A percentile compares a stretch with the other conserved stretches of the same genome.
phyloP scores from a whole-genome alignment of 2,888 invertebrate genomes.

The Xanthorhoe designata region DNA sequence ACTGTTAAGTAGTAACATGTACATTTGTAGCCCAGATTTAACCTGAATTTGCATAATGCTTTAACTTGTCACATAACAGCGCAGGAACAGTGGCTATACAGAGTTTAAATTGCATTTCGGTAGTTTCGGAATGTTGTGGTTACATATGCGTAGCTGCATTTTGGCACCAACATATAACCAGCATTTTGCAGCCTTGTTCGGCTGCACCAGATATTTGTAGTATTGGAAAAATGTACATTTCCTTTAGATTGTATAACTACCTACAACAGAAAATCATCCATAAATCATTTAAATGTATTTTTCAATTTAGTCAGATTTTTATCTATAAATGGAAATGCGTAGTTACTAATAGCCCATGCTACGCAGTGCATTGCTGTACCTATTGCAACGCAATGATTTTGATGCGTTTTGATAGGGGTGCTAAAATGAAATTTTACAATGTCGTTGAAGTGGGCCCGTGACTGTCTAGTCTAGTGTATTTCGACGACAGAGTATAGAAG shows the following conservation, averaged over 20 bases:
- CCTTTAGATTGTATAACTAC: background rate
- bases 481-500: background rate
- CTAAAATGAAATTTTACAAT: background rate
- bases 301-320: no score
- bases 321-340: no score
- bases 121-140: constrained; percentile 65
- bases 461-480: background rate
- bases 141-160: constrained; percentile 63
- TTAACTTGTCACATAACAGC: constrained; percentile 75
- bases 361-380: no score
- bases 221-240: background rate
- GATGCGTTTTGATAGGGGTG: no score
- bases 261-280: background rate
- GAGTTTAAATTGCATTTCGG: constrained; percentile 77
- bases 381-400: no score
- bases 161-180: constrained; percentile 62
- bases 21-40: constrained; percentile 69
- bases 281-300: no score
- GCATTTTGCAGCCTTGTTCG: constrained; percentile 40
- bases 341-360: no score
- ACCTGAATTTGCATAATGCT: constrained; percentile 74
- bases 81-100: constrained; percentile 64
- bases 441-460: background rate
- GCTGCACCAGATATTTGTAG: constrained; percentile 16
- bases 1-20: constrained; percentile 54